phyloP scores from a whole-genome alignment of 2,888 invertebrate genomes.

The Eupithecia exiguata region DNA sequence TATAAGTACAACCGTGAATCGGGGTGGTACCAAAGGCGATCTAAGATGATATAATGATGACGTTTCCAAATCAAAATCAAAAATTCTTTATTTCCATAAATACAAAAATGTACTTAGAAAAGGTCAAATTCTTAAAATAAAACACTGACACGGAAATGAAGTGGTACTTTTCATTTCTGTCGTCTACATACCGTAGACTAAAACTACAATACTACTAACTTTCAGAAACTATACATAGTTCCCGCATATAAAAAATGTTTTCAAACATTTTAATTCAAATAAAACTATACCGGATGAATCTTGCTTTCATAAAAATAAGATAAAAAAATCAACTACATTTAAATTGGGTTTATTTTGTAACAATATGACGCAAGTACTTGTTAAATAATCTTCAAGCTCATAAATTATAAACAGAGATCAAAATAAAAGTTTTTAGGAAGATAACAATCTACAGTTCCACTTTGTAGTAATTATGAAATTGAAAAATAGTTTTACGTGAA shows the following conservation, averaged over 20 bases:
- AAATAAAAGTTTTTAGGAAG: conserved; percentile 16
- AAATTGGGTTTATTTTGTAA: conserved; percentile 21
- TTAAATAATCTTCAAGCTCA: conserved; percentile 25
- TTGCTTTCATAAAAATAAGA: conserved; percentile 21
- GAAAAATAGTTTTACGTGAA: neutral
- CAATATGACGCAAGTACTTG: conserved; percentile 32
- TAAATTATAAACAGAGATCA: conserved; percentile 28
- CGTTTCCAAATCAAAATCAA: too few species aligned
- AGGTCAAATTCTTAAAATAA: too few species aligned
- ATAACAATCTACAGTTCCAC: conserved; percentile 18
- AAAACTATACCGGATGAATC: conserved; percentile 18
- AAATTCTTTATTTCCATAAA: too few species aligned
- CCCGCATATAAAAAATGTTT: neutral
- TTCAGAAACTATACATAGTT: neutral
- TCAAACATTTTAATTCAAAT: conserved; percentile 21
- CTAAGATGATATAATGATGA: neutral
- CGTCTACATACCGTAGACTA: too few species aligned
- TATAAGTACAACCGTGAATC: too few species aligned
- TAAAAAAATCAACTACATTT: conserved; percentile 22
- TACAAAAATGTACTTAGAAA: too few species aligned
- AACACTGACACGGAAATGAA: too few species aligned
- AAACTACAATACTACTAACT: too few species aligned
- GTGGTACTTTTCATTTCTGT: too few species aligned
- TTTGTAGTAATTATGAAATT: conserved; percentile 19
- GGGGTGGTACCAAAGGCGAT: neutral